Evolutionary conservation across 2,888 invertebrate genomes (phyloP), one percentile per base, ranked within the genome.

Genomic region (Argynnis bischoffii): DNA sequence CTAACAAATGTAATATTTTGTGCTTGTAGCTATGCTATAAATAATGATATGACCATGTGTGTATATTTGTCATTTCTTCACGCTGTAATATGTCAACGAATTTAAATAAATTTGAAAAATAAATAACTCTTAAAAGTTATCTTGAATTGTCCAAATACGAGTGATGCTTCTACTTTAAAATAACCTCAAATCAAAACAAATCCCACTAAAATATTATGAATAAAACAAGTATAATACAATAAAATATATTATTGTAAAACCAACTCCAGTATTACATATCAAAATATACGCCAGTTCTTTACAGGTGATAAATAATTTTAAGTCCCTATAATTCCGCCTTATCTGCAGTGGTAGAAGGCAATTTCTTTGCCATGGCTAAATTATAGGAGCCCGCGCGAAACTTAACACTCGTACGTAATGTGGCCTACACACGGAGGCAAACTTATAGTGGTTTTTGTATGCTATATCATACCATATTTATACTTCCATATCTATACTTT

Each of bases 341-440:
- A 84, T 84, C 84, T 79, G 73, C 35, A 73, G 70, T 63, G 78
- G 71, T 77, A 75, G 77, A 78, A 80, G 72, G 85, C 78, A 81
- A 85, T 85, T 86, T 85, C 85, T 86, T 85, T 83, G 76, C 80
- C 73, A 72, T 75, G 72, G 80, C 77, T 74, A 82, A 86, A 83
- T 85, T 86, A 85, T 81, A 80, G 79, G 77, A 81, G 75, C 70
- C 72, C 67, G 78, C 74, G 80, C 74, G 81, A 79, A 84, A 84
- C 81, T 70, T 78, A 78, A 84, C 80, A 81, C 82, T 77, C 57
- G 64, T 70, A 70, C 70, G 68, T 76, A 74, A 76, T 75, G 75
- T 73, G 65, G 67, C 55, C 63, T 75, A 66, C 72, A 76, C 75
- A 77, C 76, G 74, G 69, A 74, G 70, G 65, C 63, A 41, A 67